These are phyloP conservation scores for Typhlichthys subterraneus DNA, from an alignment of 2,797 vertebrate genomes.

Conservation along the genomic window DNA sequence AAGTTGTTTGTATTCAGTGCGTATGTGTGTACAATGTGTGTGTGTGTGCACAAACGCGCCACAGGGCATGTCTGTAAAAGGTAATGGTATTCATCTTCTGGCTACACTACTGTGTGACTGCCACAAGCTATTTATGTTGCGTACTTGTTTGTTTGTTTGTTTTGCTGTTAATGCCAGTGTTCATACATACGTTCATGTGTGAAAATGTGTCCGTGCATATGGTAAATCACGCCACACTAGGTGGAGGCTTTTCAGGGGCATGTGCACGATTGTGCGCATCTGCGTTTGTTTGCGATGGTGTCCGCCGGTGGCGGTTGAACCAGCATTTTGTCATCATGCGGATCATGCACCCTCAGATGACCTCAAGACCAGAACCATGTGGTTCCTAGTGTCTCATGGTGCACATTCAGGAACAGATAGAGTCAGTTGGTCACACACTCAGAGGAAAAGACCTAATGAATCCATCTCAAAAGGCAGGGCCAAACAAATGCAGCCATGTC, in stretches of 20 bases:
- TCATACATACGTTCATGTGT: too few species aligned
- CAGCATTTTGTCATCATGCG: slow-evolving; percentile 38
- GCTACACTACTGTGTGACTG: too few species aligned
- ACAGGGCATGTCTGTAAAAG: slow-evolving; percentile 75
- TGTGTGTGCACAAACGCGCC: slow-evolving; percentile 29
- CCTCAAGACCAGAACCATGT: slow-evolving; percentile 34
- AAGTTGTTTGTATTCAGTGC: not conserved
- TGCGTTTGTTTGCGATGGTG: slow-evolving; percentile 4
- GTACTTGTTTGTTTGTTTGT: too few species aligned
- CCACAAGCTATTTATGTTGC: too few species aligned
- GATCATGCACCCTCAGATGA: slow-evolving; percentile 52
- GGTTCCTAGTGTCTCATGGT: slow-evolving; percentile 22
- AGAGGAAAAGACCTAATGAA: too few species aligned
- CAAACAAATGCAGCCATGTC: too few species aligned
- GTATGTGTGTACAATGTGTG: slow-evolving; percentile 13
- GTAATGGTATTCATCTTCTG: slow-evolving; percentile 71
- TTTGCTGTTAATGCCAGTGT: too few species aligned
- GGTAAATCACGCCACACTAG: too few species aligned
- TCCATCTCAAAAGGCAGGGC: too few species aligned
- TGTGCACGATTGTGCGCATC: slow-evolving; percentile 15
- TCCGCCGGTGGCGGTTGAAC: slow-evolving; percentile 17
- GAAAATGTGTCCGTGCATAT: too few species aligned
- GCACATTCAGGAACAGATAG: slow-evolving; percentile 1
- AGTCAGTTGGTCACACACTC: too few species aligned
- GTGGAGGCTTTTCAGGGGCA: slow-evolving; percentile 27